Percentiles rank a stretch among this genome's conserved stretches.
Conservation (phyloP, 2,797 vertebrate species). For the Melanitta fusca region DNA sequence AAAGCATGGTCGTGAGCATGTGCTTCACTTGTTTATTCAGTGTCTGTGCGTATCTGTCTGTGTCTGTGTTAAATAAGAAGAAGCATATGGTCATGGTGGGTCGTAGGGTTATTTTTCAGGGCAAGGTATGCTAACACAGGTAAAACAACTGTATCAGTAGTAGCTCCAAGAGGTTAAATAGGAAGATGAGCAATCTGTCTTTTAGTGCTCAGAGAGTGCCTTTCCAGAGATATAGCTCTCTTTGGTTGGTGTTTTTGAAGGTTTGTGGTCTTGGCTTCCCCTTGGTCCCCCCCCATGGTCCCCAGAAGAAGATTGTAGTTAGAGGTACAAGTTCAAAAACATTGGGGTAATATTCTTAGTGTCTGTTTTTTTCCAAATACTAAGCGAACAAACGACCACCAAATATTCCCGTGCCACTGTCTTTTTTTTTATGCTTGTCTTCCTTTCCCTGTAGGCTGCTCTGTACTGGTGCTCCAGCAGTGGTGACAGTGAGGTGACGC, state of each 20-base stretch:
- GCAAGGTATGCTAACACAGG: neutral
- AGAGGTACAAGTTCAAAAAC: neutral
- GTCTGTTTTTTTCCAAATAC: neutral
- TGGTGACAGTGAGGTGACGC: conserved; percentile 61
- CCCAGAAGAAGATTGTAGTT: neutral
- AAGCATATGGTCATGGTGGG: neutral
- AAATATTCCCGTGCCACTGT: neutral
- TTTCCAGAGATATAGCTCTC: neutral
- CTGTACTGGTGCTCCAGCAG: conserved; percentile 42
- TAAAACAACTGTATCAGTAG: neutral
- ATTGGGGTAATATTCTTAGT: neutral
- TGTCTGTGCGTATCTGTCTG: neutral
- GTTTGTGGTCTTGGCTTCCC: neutral
- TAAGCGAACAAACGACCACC: neutral
- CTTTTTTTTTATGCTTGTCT: neutral
- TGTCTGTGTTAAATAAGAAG: neutral
- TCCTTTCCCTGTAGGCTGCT: conserved; percentile 36
- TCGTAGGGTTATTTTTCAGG: neutral
- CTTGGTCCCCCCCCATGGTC: neutral
- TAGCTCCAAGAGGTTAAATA: neutral
- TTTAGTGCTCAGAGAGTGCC: neutral
- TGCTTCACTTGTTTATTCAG: neutral
- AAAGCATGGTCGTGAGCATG: neutral
- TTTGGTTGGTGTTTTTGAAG: neutral
- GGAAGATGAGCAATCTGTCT: neutral